Conservation (phyloP, 2,797 vertebrate species). For the Clamator glandarius region DNA sequence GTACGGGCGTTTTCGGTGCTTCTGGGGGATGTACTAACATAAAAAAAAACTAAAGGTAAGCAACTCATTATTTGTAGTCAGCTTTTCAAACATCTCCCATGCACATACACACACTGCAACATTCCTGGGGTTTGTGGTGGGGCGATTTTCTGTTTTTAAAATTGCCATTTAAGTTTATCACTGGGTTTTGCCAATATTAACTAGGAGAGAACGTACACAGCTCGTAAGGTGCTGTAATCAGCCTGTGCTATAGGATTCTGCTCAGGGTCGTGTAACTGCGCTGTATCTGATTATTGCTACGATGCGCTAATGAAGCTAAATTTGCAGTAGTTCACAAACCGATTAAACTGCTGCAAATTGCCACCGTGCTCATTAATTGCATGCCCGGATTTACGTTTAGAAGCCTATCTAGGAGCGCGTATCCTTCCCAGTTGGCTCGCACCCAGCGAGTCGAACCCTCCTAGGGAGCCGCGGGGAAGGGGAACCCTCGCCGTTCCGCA, state of each 20-base stretch:
- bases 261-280: not conserved
- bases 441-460: fast-evolving
- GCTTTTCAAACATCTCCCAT: not conserved
- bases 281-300: not conserved
- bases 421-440: fast-evolving
- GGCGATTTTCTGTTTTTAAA: not conserved
- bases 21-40: constrained; percentile 31
- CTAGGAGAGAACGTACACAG: not conserved
- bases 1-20: constrained; percentile 59
- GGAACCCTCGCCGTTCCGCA: not conserved
- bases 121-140: not conserved
- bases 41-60: constrained; percentile 75
- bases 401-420: fast-evolving
- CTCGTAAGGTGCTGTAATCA: not conserved
- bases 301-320: not conserved
- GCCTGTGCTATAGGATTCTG: not conserved
- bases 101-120: fast-evolving
- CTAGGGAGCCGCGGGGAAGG: not conserved
- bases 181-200: not conserved
- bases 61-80: not conserved
- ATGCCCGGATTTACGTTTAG: not conserved
- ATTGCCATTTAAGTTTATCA: not conserved
- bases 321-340: not conserved
- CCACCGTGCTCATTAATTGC: not conserved
- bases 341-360: not conserved